phyloP scores from a whole-genome alignment of 35 echinoderm and acorn worm species.

The Holothuria glaberrima region DNA sequence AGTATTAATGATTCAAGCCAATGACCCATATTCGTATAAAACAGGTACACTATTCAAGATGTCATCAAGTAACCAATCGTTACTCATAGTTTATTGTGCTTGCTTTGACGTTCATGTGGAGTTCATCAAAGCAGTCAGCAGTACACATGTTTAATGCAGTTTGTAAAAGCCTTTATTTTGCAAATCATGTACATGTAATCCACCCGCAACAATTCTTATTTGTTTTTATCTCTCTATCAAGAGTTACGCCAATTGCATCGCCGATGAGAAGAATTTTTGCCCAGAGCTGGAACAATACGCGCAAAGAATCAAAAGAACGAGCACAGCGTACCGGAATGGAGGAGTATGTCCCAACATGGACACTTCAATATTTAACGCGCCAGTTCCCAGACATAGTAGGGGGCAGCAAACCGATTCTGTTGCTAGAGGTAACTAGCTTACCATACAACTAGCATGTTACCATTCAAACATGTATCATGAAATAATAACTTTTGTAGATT shows the following conservation, averaged over 20 bases:
- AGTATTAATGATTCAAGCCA: too few species aligned
- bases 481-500: constrained; percentile 24
- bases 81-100: too few species aligned
- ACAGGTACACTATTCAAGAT: too few species aligned
- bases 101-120: too few species aligned
- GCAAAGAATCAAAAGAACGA: constrained; percentile 35
- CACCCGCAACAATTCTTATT: neutral
- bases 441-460: constrained; percentile 29
- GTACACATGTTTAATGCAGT: too few species aligned
- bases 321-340: constrained; percentile 22
- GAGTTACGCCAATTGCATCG: constrained; percentile 45
- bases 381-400: neutral
- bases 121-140: too few species aligned
- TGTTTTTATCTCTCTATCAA: constrained; percentile 3
- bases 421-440: constrained; percentile 44
- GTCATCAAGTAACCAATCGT: too few species aligned
- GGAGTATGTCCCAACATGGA: constrained; percentile 47
- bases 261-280: neutral
- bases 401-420: neutral
- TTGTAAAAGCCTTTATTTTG: neutral
- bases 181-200: too few species aligned
- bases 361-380: constrained; percentile 32
- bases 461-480: constrained; percentile 26
- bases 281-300: constrained; percentile 14
- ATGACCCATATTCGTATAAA: too few species aligned